These are phyloP conservation scores for Magallana gigas DNA, from an alignment of 1,140 invertebrate genomes.

Conservation along the genomic window DNA sequence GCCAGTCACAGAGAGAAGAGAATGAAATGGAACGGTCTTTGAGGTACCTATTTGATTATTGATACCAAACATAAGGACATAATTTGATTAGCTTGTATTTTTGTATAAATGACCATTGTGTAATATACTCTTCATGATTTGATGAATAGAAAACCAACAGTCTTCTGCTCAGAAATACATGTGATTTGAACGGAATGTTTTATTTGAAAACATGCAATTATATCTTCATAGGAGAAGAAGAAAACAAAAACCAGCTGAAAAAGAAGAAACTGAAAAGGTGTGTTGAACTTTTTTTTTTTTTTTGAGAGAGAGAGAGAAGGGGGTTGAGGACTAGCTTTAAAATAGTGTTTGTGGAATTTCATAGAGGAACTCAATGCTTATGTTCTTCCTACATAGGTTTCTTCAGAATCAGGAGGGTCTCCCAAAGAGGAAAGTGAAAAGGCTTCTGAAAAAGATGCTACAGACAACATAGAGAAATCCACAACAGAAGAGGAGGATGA, in stretches of 20 bases:
- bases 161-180: no score
- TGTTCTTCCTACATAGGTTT: background rate
- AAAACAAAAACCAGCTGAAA: background rate
- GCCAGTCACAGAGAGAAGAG: slow-evolving; percentile 32
- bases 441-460: slow-evolving; percentile 9
- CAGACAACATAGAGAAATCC: slow-evolving; percentile 42
- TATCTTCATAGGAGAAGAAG: background rate
- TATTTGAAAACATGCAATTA: background rate
- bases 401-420: background rate
- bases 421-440: background rate
- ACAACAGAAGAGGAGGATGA: slow-evolving; percentile 49
- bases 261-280: slow-evolving; percentile 1
- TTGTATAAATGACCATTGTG: background rate
- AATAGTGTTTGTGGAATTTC: background rate
- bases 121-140: background rate
- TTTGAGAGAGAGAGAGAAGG: background rate
- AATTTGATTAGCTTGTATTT: background rate
- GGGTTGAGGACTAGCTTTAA: background rate
- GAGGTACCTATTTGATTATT: background rate
- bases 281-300: background rate
- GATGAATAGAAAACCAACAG: background rate
- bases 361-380: background rate
- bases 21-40: slow-evolving; percentile 10
- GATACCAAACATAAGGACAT: background rate
- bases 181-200: no score